A percentile compares a stretch with the other conserved stretches of the same genome.
These are phyloP conservation scores for Parauchenoglanis punctatus DNA, from an alignment of 2,797 vertebrate genomes.

Conservation along the genomic window DNA sequence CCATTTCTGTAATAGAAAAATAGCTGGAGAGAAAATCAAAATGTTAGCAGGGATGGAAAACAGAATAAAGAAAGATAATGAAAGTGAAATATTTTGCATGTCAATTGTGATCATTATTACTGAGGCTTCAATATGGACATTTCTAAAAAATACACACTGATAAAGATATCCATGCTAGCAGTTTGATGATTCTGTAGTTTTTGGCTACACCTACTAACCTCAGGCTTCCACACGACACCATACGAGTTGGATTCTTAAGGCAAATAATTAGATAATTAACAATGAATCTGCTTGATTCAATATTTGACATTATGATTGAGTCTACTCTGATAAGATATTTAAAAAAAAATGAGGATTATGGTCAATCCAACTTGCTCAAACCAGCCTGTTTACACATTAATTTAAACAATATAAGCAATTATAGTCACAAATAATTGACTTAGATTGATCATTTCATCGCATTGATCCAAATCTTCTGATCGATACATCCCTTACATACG, in stretches of 20 bases:
- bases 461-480: too few relatives aligned
- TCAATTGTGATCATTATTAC: background rate
- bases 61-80: background rate
- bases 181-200: background rate
- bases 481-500: too few relatives aligned
- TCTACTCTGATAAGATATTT: background rate
- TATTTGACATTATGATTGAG: background rate
- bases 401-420: too few relatives aligned
- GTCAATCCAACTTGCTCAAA: too few relatives aligned
- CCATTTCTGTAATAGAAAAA: background rate
- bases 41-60: background rate
- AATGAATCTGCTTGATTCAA: background rate
- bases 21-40: background rate
- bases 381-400: too few relatives aligned
- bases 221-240: background rate
- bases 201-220: background rate
- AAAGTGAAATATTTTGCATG: background rate
- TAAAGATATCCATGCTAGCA: background rate
- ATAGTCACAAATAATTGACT: too few relatives aligned
- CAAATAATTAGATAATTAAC: too few relatives aligned
- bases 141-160: background rate
- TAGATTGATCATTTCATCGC: too few relatives aligned
- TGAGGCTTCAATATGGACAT: background rate
- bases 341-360: too few relatives aligned
- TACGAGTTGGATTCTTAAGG: background rate